These are phyloP conservation scores for Sparidentex hasta DNA, from an alignment of 2,797 vertebrate species.

Conservation along the genomic window DNA sequence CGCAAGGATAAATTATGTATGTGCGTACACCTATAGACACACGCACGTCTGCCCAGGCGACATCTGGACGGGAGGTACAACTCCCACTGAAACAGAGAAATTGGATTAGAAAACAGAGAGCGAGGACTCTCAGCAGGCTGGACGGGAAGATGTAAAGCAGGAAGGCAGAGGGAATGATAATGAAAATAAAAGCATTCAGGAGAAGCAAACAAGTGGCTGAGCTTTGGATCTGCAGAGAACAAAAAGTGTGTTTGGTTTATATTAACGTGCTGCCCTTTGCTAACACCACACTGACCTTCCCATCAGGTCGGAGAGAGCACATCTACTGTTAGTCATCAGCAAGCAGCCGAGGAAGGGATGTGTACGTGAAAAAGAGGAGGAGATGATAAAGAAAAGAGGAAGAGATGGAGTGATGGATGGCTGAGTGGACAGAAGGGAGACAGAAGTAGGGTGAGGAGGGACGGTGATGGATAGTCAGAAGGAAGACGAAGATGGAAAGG, in stretches of 20 bases:
- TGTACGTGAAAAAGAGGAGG: conserved; percentile 32
- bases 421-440: conserved; percentile 20
- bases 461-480: conserved; percentile 32
- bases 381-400: conserved; percentile 6
- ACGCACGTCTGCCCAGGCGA: background rate
- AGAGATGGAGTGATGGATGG: conserved; percentile 6
- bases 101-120: conserved; percentile 1
- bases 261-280: conserved; percentile 92
- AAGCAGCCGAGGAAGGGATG: conserved; percentile 39
- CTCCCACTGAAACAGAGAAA: background rate
- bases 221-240: conserved; percentile 8
- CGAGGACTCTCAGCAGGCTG: background rate
- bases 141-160: background rate
- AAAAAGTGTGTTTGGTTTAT: conserved; percentile 74
- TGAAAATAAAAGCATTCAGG: conserved; percentile 13
- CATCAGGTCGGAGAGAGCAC: conserved; percentile 89
- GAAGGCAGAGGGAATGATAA: conserved; percentile 8
- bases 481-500: conserved; percentile 5
- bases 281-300: conserved; percentile 91
- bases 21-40: background rate
- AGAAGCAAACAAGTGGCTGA: background rate
- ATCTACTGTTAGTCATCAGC: conserved; percentile 82
- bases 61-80: conserved; percentile 7
- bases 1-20: background rate
- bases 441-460: conserved; percentile 6